Percentiles rank a stretch among this genome's conserved stretches.
Evolutionary conservation across 2,888 invertebrate species (phyloP).

Genomic region (Zhengitettix transpicula): DNA sequence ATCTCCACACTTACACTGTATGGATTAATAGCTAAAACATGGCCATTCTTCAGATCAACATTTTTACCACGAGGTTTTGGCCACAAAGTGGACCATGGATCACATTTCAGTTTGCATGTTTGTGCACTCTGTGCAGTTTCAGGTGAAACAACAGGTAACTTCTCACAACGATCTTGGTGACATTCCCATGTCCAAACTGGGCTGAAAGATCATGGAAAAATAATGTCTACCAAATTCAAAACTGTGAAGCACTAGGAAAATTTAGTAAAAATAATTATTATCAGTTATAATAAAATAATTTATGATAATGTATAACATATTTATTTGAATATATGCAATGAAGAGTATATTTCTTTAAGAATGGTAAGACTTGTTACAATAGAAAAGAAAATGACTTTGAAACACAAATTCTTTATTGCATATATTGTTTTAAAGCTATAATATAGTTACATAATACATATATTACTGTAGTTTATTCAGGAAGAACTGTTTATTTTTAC

Average conservation of each 20-base stretch:
- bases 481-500: too few species aligned
- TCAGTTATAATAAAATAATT: neutral
- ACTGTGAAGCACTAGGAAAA: neutral
- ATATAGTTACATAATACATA: too few species aligned
- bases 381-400: too few species aligned
- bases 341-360: neutral
- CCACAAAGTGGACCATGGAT: conserved; percentile 31
- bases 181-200: conserved; percentile 11
- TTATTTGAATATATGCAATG: neutral
- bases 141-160: neutral
- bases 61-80: conserved; percentile 47
- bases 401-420: too few species aligned
- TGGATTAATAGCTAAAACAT: conserved; percentile 27
- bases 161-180: conserved; percentile 6
- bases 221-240: neutral
- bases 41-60: neutral
- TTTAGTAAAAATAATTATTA: neutral
- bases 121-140: conserved; percentile 2
- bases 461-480: too few species aligned
- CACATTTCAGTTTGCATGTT: conserved; percentile 12
- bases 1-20: conserved; percentile 33
- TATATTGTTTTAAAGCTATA: too few species aligned
- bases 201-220: neutral
- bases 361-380: too few species aligned
- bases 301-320: neutral